Percentiles rank a stretch among this genome's conserved stretches.
Conservation (phyloP, 2,888 invertebrate species). For the Acleris literana region DNA sequence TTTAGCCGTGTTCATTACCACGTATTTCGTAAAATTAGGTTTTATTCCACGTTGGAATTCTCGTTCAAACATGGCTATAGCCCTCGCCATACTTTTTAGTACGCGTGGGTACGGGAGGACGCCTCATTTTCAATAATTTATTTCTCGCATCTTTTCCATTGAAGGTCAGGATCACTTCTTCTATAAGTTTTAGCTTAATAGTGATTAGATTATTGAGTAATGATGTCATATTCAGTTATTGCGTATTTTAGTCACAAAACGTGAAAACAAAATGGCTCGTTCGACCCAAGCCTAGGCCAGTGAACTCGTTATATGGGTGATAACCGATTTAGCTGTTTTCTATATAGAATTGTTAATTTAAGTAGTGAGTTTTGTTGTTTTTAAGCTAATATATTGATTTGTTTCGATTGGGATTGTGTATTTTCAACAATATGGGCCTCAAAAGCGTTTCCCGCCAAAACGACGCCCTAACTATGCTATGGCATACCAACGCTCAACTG, state of each 20-base stretch:
- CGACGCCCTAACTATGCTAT: conserved; percentile 66
- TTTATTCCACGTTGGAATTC: conserved; percentile 82
- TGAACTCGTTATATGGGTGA: conserved; percentile 80
- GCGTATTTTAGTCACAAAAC: conserved; percentile 81
- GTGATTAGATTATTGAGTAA: conserved; percentile 73
- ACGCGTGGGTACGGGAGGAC: conserved; percentile 80
- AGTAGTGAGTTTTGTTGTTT: conserved; percentile 27
- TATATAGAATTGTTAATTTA: conserved; percentile 27
- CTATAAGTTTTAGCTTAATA: conserved; percentile 74
- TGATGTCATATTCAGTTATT: conserved; percentile 74
- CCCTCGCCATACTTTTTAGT: conserved; percentile 79
- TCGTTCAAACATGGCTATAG: conserved; percentile 82
- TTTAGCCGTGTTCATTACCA: conserved; percentile 60
- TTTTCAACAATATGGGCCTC: conserved; percentile 41
- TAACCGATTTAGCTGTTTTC: conserved; percentile 56
- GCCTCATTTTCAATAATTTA: conserved; percentile 80
- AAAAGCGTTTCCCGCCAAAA: conserved; percentile 82
- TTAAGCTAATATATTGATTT: conserved; percentile 39
- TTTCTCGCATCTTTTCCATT: conserved; percentile 81
- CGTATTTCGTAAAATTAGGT: conserved; percentile 63
- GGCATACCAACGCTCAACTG: conserved; percentile 53
- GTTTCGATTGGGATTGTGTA: conserved; percentile 29
- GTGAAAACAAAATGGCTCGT: conserved; percentile 84
- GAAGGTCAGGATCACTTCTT: conserved; percentile 75
- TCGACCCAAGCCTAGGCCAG: conserved; percentile 80